Evolutionary conservation across 2,888 invertebrate species (phyloP), one percentile per base, ranked within the genome.

Genomic region (Biston betularia): DNA sequence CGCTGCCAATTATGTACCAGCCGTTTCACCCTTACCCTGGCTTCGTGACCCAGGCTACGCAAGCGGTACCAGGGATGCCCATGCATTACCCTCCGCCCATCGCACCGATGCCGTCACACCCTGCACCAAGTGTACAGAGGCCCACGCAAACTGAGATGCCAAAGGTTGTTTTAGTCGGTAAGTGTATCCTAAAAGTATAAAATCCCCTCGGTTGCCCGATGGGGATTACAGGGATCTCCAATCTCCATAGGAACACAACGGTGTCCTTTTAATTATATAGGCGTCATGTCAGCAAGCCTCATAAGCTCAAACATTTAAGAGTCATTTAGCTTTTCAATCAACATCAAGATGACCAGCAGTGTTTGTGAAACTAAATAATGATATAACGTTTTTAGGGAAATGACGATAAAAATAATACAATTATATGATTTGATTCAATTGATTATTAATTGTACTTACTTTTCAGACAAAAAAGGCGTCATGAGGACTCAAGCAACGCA

Each of bases 401-500:
- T 12, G 12, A 0, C 42, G 42, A 42, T 42, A 11, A 46, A 46
- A 24, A 45, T 14, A 15, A 42, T 42, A 11, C 42, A 10, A 6
- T 42, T 11, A n/a, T n/a, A 44, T 5, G 6, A 10, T 24, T 24
- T 15, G 14, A 46, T 8, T 24, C 2, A 10, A 8, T 48, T 24
- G 8, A 4, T 10, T 4, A 7, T 8, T 2, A 1, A 11, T 48
- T 10, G 14, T 24, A 38, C 40, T 64, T 58, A n/a, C 65, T 34
- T 95, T 89, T 71, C 94, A 95, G 97, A 97, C 89, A 98, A 97
- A 84, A 95, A 97, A 80, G 95, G 96, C 45, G 96, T 96, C 0
- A 98, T 98, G 98, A 97, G 98, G 87, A 98, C 98, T 0, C 98
- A 98, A 90, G 98, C 98, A 14, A 98, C 98, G 6, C 98, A 98